Conservation (phyloP, 2,797 vertebrate genomes). For the Nothura maculosa region DNA sequence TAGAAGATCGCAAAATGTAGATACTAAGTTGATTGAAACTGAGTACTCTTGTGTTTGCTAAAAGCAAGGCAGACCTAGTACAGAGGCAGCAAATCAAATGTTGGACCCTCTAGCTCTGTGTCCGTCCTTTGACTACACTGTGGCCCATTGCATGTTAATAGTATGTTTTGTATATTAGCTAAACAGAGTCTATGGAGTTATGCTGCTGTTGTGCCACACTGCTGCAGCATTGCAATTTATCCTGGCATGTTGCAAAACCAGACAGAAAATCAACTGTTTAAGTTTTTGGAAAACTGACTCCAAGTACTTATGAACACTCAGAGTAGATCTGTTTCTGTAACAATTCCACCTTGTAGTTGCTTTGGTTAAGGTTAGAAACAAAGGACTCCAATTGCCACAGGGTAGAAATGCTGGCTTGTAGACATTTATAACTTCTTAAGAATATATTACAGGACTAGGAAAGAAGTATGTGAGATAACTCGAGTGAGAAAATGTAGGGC, state of each 20-base stretch:
- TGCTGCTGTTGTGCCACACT: neutral
- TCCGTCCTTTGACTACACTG: neutral
- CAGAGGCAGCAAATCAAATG: neutral
- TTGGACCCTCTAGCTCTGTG: accelerated
- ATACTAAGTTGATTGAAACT: neutral
- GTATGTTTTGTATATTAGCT: too few species aligned
- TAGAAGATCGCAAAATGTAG: neutral
- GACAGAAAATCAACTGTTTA: neutral
- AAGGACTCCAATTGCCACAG: neutral
- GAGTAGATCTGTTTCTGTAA: neutral
- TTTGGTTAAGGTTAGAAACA: neutral
- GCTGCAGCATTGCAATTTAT: accelerated
- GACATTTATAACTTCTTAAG: neutral
- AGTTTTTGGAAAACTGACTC: neutral
- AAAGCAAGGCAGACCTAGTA: neutral
- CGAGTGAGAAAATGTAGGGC: neutral
- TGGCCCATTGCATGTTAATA: neutral
- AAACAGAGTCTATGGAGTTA: neutral
- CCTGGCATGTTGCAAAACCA: neutral
- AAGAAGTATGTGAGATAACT: neutral
- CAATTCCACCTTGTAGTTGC: neutral
- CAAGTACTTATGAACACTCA: neutral
- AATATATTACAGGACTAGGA: neutral
- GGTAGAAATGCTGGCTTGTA: neutral
- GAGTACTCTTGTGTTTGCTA: neutral